Evolutionary conservation across 2,888 invertebrate species (phyloP), one percentile per base, ranked within the genome.

Genomic region (Cancer borealis): DNA sequence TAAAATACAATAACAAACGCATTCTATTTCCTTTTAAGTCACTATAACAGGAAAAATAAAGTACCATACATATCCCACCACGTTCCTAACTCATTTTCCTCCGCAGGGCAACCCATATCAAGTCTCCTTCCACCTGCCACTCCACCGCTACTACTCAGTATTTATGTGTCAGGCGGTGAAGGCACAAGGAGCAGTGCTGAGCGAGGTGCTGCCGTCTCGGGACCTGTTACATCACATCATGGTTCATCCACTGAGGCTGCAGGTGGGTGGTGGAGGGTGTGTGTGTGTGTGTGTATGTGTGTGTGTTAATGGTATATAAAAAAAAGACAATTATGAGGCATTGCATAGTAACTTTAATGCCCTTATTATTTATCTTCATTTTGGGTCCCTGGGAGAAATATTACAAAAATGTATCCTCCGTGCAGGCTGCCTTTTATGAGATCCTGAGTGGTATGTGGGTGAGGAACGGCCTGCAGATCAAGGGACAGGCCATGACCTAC

Each of bases 401-500:
- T 10, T 73, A 8, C n/a, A 73, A 14, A 14, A 21, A 14, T 8
- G 14, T 46, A 4, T 30, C 79, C 46, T 73, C 95, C 96, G 97
- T 97, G 12, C 97, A 99, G 98, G 98, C 99, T 95, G 98, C 98
- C 21, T 99, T 99, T 97, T 98, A 99, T 96, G 99, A 99, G 97
- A 99, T 99, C 96, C 97, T 99, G 95, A 98, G 98, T 95, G 98
- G 98, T 12, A 97, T 99, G 96, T 99, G 99, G 99, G 99, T 99
- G 92, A 98, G 99, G 96, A 99, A 99, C 97, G 99, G 99, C 0
- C 97, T 99, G 14, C 99, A 99, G 97, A 99, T 99, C 96, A 99
- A 98, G 97, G 99, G 99, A n/a, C 99, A 99, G 97, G 99, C 99
- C 66, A 99, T 99, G 99, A 99, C 99, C 30, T 99, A 99, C 97